These are phyloP conservation scores for Salpingus planirostris DNA, from an alignment of 2,888 invertebrate species.

Conservation along the genomic window DNA sequence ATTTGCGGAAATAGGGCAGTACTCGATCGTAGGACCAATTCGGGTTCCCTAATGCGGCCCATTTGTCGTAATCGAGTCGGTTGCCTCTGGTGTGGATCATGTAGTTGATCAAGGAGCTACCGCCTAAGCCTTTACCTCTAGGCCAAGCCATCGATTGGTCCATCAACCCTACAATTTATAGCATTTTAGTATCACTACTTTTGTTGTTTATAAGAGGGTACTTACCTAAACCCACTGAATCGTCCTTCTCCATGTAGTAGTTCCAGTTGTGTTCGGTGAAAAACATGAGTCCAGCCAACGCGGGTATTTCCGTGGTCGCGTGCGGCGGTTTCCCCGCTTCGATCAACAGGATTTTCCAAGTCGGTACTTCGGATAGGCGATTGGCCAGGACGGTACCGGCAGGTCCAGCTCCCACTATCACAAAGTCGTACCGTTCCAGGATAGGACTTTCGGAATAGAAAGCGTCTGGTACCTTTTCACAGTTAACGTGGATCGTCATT, in stretches of 20 bases:
- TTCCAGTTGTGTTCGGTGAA: not conserved
- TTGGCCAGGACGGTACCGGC: constrained; percentile 46
- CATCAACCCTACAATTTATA: constrained; percentile 19
- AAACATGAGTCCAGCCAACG: not conserved
- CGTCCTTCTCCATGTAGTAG: not conserved
- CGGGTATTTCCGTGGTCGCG: constrained; percentile 11
- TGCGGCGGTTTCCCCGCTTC: constrained; percentile 31
- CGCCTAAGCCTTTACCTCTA: constrained; percentile 49
- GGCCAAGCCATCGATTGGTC: constrained; percentile 23
- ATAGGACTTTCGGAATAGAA: no score
- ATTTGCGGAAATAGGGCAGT: constrained; percentile 3
- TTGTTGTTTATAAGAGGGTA: no score
- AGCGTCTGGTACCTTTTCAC: no score
- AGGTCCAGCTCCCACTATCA: constrained; percentile 44
- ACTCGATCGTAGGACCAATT: constrained; percentile 5
- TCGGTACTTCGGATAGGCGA: constrained; percentile 41
- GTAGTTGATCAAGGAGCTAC: constrained; percentile 33
- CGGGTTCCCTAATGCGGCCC: constrained; percentile 27
- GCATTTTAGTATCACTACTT: no score
- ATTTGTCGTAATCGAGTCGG: constrained; percentile 61
- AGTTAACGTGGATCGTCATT: no score
- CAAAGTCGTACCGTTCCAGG: no score
- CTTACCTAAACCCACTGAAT: not conserved
- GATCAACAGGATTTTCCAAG: constrained; percentile 33
- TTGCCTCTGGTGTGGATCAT: constrained; percentile 53